A percentile compares a stretch with the other conserved stretches of the same genome.
Evolutionary conservation across 2,888 invertebrate genomes (phyloP).

Genomic region (Maniola hyperantus): DNA sequence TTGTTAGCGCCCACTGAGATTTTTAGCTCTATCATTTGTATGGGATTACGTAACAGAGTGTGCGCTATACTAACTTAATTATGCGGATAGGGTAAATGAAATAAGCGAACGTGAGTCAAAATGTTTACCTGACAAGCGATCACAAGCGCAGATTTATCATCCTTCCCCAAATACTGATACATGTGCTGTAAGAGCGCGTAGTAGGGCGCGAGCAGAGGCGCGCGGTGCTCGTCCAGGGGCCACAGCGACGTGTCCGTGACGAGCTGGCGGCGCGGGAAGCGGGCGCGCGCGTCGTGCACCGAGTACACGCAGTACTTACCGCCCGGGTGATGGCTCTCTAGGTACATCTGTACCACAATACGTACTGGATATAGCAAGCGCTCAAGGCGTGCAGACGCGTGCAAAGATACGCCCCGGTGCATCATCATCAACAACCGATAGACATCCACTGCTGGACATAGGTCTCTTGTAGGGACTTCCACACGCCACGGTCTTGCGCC

Average conservation of each 20-base stretch:
- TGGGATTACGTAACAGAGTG: too few species aligned
- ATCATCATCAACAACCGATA: too few species aligned
- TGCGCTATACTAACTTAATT: too few species aligned
- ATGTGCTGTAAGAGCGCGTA: constrained; percentile 94
- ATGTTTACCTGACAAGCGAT: constrained; percentile 89
- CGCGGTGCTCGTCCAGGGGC: constrained; percentile 85
- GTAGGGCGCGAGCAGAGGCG: constrained; percentile 90
- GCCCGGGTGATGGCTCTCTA: constrained; percentile 89
- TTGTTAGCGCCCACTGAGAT: too few species aligned
- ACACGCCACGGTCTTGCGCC: too few species aligned
- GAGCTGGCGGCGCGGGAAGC: constrained; percentile 81
- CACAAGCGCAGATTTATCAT: constrained; percentile 91
- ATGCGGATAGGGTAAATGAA: too few species aligned
- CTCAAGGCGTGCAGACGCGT: too few species aligned
- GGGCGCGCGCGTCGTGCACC: constrained; percentile 83
- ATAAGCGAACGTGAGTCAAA: too few species aligned
- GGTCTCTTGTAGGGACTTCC: too few species aligned
- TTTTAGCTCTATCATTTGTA: too few species aligned
- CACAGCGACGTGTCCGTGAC: constrained; percentile 85
- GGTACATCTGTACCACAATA: constrained; percentile 75
- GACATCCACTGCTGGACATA: too few species aligned
- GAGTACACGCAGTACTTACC: constrained; percentile 93
- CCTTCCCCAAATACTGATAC: constrained; percentile 92
- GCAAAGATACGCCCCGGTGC: too few species aligned
- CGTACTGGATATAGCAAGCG: neutral